Evolutionary conservation across 2,113 vertebrate species (phyloP), one percentile per base, ranked within the genome.

Genomic region (Haliaeetus leucogaster): DNA sequence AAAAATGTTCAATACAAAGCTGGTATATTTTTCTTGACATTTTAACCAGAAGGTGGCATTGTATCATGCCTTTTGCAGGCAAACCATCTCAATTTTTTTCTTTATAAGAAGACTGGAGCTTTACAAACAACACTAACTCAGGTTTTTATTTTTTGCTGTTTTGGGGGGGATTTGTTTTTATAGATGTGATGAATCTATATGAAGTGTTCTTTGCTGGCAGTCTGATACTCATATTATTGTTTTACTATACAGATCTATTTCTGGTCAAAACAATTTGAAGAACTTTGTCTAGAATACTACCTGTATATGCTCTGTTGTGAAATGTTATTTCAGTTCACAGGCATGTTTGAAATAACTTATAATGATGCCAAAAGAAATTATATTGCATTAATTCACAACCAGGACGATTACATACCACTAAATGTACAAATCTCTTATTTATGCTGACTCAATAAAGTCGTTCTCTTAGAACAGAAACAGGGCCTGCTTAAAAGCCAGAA

Each of bases 41-140:
- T 95, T 97, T 47, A 90, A 43, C 98, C 98, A 98, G 96, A 95
- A 98, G 98, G 95, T 98, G 98, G 98, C 98, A 97, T 81, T 94
- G 23, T 96, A 95, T 91, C 95, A 97, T 65, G 72, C 82, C 96
- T 97, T 97, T 98, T 97, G 78, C 48, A 34, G 42, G 63, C 30
- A 70, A 92, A 89, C 12, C 30, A 79, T 42, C 30, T 78, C 50
- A 15, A 3, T 66, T 72, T 63, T 79, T 50, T n/a, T 42, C 38
- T 79, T 67, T 52, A 4, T 62, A 66, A 72, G n/a, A 86, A 55
- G 27, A 55, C 36, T 61, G 42, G 36, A 61, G 34, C 25, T 89
- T 71, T 80, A 67, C 55, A 92, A 67, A 91, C 65, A 71, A 47
- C 25, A 53, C 42, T 72, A 91, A 66, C 23, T 76, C 17, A 47